Percentiles rank a stretch among this genome's conserved stretches.
Conservation (phyloP, 92 coral and sea anemone genomes). For the Isaurus tuberculatus region DNA sequence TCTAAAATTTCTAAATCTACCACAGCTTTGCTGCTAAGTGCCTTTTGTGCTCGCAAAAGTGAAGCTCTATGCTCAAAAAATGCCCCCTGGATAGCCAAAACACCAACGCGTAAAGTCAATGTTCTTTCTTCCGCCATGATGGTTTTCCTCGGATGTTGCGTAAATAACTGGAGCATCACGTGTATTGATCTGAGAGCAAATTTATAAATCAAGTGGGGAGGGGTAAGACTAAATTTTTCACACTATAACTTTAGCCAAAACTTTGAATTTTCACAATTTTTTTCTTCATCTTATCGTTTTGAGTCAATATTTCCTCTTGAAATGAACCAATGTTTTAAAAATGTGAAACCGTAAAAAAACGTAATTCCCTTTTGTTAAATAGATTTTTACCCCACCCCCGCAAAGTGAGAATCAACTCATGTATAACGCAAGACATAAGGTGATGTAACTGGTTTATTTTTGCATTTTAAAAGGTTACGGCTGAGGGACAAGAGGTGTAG, state of each 20-base stretch:
- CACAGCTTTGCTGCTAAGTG: slow-evolving; percentile 44
- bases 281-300: background rate
- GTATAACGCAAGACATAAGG: background rate
- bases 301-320: background rate
- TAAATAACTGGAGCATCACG: slow-evolving; percentile 34
- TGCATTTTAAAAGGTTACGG: background rate
- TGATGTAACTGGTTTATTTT: background rate
- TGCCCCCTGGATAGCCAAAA: slow-evolving; percentile 95
- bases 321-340: background rate
- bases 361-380: too few relatives aligned
- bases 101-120: slow-evolving; percentile 63
- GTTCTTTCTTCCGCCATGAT: slow-evolving; percentile 50
- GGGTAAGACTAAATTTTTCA: background rate
- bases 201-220: background rate
- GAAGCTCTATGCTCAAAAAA: slow-evolving; percentile 90
- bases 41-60: slow-evolving; percentile 70
- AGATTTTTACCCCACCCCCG: background rate
- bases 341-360: background rate
- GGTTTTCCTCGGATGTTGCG: slow-evolving; percentile 18
- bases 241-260: background rate
- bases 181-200: background rate
- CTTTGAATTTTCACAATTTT: background rate
- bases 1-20: slow-evolving; percentile 75
- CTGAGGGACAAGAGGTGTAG: background rate
- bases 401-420: background rate